Percentiles rank a stretch among this genome's conserved stretches.
Evolutionary conservation across 2,797 vertebrate species (phyloP).

Genomic region (Sparidentex hasta): DNA sequence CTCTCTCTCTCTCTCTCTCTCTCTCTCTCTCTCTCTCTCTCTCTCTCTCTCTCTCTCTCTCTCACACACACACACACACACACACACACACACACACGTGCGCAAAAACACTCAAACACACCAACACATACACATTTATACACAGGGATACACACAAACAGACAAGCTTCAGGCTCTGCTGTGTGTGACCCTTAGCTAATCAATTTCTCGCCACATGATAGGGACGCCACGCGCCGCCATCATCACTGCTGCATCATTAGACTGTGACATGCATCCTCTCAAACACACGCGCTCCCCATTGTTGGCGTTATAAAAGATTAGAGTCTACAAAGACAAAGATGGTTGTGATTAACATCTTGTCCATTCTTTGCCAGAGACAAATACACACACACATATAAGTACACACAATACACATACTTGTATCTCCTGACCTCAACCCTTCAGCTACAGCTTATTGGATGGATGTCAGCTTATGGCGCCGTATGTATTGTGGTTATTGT

Average conservation of each 20-base stretch:
- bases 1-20: no score
- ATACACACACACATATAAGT: conserved; percentile 31
- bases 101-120: conserved; percentile 53
- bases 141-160: conserved; percentile 24
- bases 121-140: conserved; percentile 37
- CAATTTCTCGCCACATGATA: conserved; percentile 83
- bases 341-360: conserved; percentile 74
- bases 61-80: conserved; percentile 57
- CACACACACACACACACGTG: conserved; percentile 66
- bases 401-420: conserved; percentile 47
- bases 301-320: conserved; percentile 68
- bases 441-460: conserved; percentile 77
- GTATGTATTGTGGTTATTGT: conserved; percentile 83
- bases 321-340: conserved; percentile 75
- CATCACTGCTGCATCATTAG: conserved; percentile 78
- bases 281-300: conserved; percentile 42
- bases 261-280: conserved; percentile 52
- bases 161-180: conserved; percentile 58
- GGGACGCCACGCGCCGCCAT: conserved; percentile 81
- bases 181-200: conserved; percentile 83
- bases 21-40: no score
- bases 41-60: no score
- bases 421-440: conserved; percentile 67
- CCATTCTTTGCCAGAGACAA: conserved; percentile 56
- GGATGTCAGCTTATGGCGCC: conserved; percentile 77